A percentile compares a stretch with the other conserved stretches of the same genome.
Evolutionary conservation across 2,113 vertebrate species (phyloP).

Genomic region (Ptilonorhynchus violaceus): DNA sequence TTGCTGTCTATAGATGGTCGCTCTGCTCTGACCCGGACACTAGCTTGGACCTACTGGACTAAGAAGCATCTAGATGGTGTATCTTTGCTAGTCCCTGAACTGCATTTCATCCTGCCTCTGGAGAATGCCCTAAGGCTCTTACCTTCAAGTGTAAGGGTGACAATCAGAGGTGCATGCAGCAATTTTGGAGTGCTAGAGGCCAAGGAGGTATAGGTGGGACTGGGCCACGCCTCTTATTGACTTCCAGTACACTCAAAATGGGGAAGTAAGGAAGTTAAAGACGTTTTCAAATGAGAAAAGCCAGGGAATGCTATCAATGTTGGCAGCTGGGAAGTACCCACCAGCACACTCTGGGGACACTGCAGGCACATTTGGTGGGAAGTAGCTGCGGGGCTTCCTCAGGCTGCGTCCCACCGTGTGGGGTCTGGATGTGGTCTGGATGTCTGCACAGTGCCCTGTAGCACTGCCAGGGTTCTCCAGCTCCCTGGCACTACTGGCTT

Average conservation of each 20-base stretch:
- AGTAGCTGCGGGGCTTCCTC: background rate
- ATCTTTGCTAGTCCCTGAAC: background rate
- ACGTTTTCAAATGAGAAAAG: background rate
- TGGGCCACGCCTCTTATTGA: background rate
- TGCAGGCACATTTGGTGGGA: background rate
- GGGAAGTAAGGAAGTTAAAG: background rate
- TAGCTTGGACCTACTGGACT: background rate
- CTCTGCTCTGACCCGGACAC: background rate
- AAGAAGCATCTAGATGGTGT: background rate
- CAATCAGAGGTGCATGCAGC: background rate
- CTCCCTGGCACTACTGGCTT: background rate
- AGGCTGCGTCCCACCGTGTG: fast-evolving
- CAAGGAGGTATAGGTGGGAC: background rate
- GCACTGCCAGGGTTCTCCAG: background rate
- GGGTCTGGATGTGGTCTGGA: background rate
- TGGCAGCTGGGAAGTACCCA: background rate
- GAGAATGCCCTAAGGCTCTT: background rate
- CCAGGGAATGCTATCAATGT: background rate
- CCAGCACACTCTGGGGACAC: background rate
- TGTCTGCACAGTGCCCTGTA: background rate
- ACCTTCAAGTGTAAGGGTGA: background rate
- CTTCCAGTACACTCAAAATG: background rate
- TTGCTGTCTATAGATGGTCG: background rate
- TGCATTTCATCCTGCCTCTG: background rate
- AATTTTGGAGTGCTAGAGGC: background rate